A percentile compares a stretch with the other conserved stretches of the same genome.
These are phyloP conservation scores for Amazona ochrocephala DNA, from an alignment of 2,797 vertebrate species.

Conservation along the genomic window DNA sequence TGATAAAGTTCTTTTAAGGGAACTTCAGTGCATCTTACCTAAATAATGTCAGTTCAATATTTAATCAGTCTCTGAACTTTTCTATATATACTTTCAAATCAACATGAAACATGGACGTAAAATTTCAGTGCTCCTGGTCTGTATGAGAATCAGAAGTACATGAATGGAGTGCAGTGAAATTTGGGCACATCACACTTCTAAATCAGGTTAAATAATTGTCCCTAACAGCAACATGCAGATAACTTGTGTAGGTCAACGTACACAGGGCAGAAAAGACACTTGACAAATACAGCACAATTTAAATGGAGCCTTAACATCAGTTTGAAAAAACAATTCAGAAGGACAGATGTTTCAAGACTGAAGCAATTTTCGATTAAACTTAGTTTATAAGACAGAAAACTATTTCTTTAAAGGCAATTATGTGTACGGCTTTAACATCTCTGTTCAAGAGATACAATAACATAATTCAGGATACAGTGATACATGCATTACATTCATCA, in stretches of 20 bases:
- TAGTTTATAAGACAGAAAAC: not conserved
- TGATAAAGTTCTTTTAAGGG: not conserved
- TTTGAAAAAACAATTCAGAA: not conserved
- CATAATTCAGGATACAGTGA: not conserved
- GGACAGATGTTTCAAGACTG: not conserved
- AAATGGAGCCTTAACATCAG: not conserved
- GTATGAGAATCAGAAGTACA: not conserved
- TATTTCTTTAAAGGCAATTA: not conserved
- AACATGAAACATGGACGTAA: not conserved
- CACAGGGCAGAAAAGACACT: not conserved
- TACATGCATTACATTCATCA: not conserved
- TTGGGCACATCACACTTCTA: not conserved
- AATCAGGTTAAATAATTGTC: not conserved
- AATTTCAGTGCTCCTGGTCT: slow-evolving; percentile 3
- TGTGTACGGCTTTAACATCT: not conserved
- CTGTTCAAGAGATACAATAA: not conserved
- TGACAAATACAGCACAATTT: not conserved
- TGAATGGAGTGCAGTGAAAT: not conserved
- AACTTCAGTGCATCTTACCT: not conserved
- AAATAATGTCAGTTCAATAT: not conserved
- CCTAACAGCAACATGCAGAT: not conserved
- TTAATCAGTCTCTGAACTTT: not conserved
- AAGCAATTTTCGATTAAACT: not conserved
- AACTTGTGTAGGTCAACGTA: not conserved
- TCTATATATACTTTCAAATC: not conserved